These are phyloP conservation scores for Mantis religiosa DNA, from an alignment of 2,888 invertebrate genomes.

Conservation along the genomic window DNA sequence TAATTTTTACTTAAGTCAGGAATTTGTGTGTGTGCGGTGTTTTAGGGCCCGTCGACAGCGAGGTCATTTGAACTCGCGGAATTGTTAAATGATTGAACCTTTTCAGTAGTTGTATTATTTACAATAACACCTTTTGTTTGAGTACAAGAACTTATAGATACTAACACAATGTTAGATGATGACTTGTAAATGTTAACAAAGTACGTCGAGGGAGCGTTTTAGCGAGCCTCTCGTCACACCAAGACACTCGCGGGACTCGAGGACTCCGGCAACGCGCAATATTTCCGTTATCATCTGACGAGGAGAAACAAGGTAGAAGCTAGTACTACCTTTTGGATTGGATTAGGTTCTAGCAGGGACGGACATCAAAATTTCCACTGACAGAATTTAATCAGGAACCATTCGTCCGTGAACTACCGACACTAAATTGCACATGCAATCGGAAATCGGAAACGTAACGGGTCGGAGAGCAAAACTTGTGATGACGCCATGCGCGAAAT, in stretches of 20 bases:
- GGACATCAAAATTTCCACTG: background rate
- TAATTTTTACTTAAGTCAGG: no score
- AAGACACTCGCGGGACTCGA: background rate
- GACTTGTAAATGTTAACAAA: background rate
- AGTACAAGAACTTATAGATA: no score
- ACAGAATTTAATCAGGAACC: background rate
- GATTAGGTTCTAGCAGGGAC: background rate
- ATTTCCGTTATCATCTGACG: background rate
- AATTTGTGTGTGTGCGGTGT: no score
- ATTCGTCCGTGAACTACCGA: background rate
- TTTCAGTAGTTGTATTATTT: no score
- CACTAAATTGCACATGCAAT: background rate
- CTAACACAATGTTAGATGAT: no score
- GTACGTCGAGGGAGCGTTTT: background rate
- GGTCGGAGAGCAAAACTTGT: background rate
- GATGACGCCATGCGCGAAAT: background rate
- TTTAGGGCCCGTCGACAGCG: no score
- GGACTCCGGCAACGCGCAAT: background rate
- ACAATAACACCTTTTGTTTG: no score
- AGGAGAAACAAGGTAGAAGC: background rate
- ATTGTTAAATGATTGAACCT: no score
- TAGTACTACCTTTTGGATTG: background rate
- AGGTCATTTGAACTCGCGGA: no score
- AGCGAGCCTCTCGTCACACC: no score
- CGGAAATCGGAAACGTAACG: background rate